Evolutionary conservation across 1,140 invertebrate species (phyloP), one percentile per base, ranked within the genome.

Genomic region (Cotesia vestalis): DNA sequence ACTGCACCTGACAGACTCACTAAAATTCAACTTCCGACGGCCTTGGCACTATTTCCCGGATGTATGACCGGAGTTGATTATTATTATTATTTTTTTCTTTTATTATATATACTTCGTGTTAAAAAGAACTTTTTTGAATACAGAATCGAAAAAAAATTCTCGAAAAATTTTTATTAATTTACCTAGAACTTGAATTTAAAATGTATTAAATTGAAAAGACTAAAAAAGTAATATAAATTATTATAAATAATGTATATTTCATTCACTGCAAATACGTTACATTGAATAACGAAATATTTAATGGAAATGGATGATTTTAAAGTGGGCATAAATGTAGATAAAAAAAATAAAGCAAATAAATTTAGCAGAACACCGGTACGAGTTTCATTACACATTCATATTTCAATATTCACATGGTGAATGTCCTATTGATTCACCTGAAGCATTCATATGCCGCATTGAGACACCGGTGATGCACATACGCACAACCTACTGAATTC

Each of bases 401-500:
- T 70, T 70, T 71, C 69, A 71, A 64, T 71, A 61, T 71, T 60
- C 68, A 70, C 59, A 57, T 70, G 17, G 9, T 70, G 60, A 70
- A 70, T 70, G 68, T 70, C 62, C 57, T 70, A 70, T 70, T 70
- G 68, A 70, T 70, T 70, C 68, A 70, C 57, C 68, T 70, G 57
- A 61, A 70, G 62, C 68, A 40, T 62, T 62, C 57, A 34, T 27
- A 27, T 27, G 27, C 27, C 68, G 34, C 6, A 46, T 6, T 9
- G 40, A 46, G 40, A 46, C 6, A 46, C 40, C 5, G 17, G 36
- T 14, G 17, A 60, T 59, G 61, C 27, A 36, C n/a, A 63, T 36
- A 17, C n/a, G 61, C 61, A 35, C 61, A 36, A 63, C 27, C 36
- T 35, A n/a, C 27, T 36, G 27, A 6, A 46, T 46, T 46, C 40